phyloP scores from a whole-genome alignment of 2,113 vertebrate species.

The Stigmatopora nigra region DNA sequence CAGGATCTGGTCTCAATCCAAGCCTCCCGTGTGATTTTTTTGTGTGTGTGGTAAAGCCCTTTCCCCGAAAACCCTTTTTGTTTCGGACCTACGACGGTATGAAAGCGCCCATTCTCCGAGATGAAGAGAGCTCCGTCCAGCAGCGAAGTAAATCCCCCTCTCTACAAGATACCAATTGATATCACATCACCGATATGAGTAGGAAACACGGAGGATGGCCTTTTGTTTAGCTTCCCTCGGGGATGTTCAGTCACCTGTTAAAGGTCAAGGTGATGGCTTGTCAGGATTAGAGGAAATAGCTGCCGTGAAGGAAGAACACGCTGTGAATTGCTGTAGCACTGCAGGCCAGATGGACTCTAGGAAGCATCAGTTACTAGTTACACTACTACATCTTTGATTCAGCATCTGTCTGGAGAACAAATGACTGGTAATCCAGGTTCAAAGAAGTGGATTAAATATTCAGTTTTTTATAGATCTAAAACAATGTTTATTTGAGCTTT shows the following conservation, averaged over 20 bases:
- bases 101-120: slow-evolving; percentile 15
- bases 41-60: slow-evolving; percentile 7
- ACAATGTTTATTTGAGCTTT: no score
- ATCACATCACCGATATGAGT: slow-evolving; percentile 50
- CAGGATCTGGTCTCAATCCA: slow-evolving; percentile 72
- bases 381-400: not conserved
- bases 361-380: slow-evolving; percentile 24
- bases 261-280: slow-evolving; percentile 48
- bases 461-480: no score
- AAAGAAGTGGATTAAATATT: no score
- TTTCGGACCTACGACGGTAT: slow-evolving; percentile 26
- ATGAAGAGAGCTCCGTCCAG: slow-evolving; percentile 9
- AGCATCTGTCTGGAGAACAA: not conserved
- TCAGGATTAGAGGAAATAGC: slow-evolving; percentile 35
- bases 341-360: slow-evolving; percentile 5
- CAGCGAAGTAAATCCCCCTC: slow-evolving; percentile 35
- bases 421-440: not conserved
- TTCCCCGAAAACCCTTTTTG: slow-evolving; percentile 23
- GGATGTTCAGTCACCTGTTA: slow-evolving; percentile 45
- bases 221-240: slow-evolving; percentile 46
- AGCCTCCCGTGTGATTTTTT: slow-evolving; percentile 33
- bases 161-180: slow-evolving; percentile 49
- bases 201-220: slow-evolving; percentile 34
- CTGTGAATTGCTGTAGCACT: not conserved
- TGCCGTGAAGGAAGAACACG: slow-evolving; percentile 15